These are phyloP conservation scores for Drosophila yooni DNA, from an alignment of 2,888 invertebrate genomes.

Conservation along the genomic window DNA sequence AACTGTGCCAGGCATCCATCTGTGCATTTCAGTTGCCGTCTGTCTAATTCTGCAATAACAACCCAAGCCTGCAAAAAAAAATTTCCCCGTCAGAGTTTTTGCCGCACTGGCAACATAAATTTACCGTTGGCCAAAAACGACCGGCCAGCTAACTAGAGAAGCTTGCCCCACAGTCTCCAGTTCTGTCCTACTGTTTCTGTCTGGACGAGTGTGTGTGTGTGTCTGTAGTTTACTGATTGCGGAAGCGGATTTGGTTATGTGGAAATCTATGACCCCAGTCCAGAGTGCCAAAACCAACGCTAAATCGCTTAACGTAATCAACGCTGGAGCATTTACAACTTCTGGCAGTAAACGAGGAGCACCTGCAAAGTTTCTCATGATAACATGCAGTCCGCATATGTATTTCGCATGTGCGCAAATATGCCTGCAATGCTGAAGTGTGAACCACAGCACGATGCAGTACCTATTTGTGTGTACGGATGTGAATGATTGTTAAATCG, in stretches of 20 bases:
- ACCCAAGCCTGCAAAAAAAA: constrained; percentile 20
- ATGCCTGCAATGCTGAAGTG: constrained; percentile 61
- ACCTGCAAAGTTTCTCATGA: constrained; percentile 75
- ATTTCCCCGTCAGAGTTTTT: constrained; percentile 65
- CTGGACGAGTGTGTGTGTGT: neutral
- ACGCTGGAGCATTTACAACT: constrained; percentile 47
- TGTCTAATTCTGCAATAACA: constrained; percentile 78
- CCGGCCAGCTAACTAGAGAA: constrained; percentile 73
- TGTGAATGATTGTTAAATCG: constrained; percentile 44
- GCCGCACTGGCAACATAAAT: constrained; percentile 74
- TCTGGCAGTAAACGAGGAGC: constrained; percentile 32
- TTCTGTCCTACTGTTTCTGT: neutral
- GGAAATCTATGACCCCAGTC: constrained; percentile 66
- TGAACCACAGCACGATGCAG: constrained; percentile 23
- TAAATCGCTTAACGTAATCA: constrained; percentile 76
- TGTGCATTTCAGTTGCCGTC: constrained; percentile 72
- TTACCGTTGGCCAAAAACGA: constrained; percentile 78
- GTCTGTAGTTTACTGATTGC: constrained; percentile 79
- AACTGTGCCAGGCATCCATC: constrained; percentile 79
- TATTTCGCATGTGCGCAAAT: constrained; percentile 50
- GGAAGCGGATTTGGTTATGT: constrained; percentile 78
- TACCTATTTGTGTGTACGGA: constrained; percentile 5
- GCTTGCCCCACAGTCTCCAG: constrained; percentile 6
- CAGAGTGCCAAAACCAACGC: constrained; percentile 41
- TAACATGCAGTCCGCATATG: constrained; percentile 30